These are phyloP conservation scores for Taeniopygia guttata DNA, from an alignment of 2,797 vertebrate genomes.

Conservation along the genomic window DNA sequence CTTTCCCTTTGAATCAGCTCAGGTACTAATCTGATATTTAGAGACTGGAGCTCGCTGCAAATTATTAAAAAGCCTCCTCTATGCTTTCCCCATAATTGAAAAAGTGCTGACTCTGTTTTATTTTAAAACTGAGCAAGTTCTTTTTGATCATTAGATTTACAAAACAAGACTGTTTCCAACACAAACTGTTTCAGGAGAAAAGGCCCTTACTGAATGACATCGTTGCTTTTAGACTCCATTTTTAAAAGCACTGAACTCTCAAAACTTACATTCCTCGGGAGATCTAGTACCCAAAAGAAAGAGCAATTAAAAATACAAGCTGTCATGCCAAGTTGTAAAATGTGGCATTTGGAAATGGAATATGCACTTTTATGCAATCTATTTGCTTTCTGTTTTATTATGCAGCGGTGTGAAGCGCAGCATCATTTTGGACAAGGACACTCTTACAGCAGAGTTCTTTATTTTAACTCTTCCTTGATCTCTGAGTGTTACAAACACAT, in stretches of 20 bases:
- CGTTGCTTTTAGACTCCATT: rapidly evolving
- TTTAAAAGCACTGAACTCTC: not conserved
- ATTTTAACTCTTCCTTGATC: not conserved
- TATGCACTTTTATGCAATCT: no score
- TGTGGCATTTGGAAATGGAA: not conserved
- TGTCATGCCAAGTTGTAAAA: not conserved
- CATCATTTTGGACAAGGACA: not conserved
- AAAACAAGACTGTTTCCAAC: not conserved
- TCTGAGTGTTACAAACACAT: not conserved
- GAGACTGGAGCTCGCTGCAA: not conserved
- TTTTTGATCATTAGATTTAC: not conserved
- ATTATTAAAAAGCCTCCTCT: not conserved
- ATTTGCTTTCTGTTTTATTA: not conserved
- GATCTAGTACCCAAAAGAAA: not conserved
- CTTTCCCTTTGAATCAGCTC: not conserved
- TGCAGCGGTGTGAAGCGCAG: rapidly evolving
- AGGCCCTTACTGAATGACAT: not conserved
- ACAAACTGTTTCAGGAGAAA: not conserved
- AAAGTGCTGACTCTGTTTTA: not conserved
- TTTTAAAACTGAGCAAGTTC: not conserved
- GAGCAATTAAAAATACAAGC: not conserved
- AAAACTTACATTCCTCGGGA: not conserved
- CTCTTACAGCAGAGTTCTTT: rapidly evolving
- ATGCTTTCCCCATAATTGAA: not conserved
- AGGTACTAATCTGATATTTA: no score